Evolutionary conservation across 2,888 invertebrate genomes (phyloP), one percentile per base, ranked within the genome.

Genomic region (Drosophila phalerata): DNA sequence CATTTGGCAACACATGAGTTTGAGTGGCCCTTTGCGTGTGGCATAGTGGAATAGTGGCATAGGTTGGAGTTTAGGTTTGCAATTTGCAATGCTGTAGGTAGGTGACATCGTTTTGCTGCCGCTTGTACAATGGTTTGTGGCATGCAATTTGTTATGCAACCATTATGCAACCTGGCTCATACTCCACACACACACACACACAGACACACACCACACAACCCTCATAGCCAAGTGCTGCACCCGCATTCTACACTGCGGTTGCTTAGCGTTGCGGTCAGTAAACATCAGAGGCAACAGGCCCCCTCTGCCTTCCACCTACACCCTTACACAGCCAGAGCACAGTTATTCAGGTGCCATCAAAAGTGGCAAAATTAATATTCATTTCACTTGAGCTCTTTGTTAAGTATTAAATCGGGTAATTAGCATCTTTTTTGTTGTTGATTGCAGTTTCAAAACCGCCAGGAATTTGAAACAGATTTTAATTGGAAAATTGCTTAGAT

Each of bases 111-210:
- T 69, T 85, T 87, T 69, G 82, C 38, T 61, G 68, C 52, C 63
- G 73, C 65, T 77, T 85, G 80, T 70, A 85, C 69, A 82, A 71
- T 79, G 74, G 77, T 82, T 77, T 83, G 89, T 70, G 89, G 89
- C 76, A 73, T 84, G 87, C 81, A 88, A 85, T 86, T 84, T 88
- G 89, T 86, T 84, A 84, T 81, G 81, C 81, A 82, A 74, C 73
- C 62, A 60, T 47, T 58, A 47, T 49, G 13, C 49, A 49, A 49
- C 38, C 57, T 38, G 42, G 22, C 42, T 42, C 53, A 38, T 22
- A 49, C 64, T 42, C 34, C 11, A 22, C 19, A 37, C 10, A 22
- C 22, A 22, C 11, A 22, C 22, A 22, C 11, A 22, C 22, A 22
- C 11, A n/a, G n/a, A 22, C 19, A 37, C 10, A 22, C 22, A 22